Percentiles rank a stretch among this genome's conserved stretches.
Conservation (phyloP, 1,140 invertebrate species). For the Mylabris phalerata region DNA sequence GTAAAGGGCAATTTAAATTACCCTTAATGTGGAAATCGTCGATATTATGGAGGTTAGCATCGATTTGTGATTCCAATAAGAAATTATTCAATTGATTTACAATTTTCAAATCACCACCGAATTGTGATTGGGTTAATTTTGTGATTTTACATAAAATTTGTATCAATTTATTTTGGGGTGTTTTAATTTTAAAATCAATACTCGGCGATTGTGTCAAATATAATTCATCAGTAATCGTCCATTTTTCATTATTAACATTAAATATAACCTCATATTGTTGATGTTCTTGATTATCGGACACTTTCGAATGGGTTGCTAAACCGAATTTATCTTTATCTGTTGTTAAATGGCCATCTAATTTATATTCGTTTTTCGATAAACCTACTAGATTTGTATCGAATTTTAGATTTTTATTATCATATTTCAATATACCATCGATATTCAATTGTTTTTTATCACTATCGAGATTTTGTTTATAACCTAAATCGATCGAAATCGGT, state of each 20-base stretch:
- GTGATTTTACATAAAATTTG: constrained; percentile 49
- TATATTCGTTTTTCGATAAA: constrained; percentile 34
- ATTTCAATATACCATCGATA: constrained; percentile 42
- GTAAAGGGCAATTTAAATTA: constrained; percentile 56
- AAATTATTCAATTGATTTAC: constrained; percentile 47
- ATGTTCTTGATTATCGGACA: constrained; percentile 46
- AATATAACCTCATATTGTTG: constrained; percentile 40
- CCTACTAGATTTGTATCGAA: constrained; percentile 37
- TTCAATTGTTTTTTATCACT: constrained; percentile 19
- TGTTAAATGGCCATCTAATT: constrained; percentile 44
- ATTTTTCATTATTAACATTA: constrained; percentile 46
- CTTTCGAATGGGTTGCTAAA: constrained; percentile 35
- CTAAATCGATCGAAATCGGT: constrained; percentile 22
- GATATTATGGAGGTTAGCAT: constrained; percentile 52
- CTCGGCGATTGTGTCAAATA: constrained; percentile 44
- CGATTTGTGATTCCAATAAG: constrained; percentile 45
- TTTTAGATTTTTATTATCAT: constrained; percentile 49
- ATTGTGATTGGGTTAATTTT: constrained; percentile 49
- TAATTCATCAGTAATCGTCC: constrained; percentile 45
- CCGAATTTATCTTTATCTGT: constrained; percentile 47
- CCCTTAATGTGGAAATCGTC: constrained; percentile 58
- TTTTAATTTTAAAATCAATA: constrained; percentile 43
- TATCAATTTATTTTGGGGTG: constrained; percentile 45
- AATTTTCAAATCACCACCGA: constrained; percentile 48
- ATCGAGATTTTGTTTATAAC: constrained; percentile 20